Conservation (phyloP, 2,888 invertebrate species). For the Sarcophaga rosellei region DNA sequence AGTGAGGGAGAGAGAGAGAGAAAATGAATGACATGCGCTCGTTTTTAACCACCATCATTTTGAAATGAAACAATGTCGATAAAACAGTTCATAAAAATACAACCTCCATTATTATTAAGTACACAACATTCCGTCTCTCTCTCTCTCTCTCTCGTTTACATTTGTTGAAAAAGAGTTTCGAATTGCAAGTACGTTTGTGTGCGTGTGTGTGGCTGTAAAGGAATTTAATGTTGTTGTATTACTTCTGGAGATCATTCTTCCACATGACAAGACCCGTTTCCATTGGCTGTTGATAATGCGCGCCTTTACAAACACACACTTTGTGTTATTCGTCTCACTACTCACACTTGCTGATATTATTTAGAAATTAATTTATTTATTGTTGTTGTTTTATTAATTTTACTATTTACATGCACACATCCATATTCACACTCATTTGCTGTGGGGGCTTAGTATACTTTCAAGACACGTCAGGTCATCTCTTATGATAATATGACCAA, state of each 20-base stretch:
- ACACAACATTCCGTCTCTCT: neutral
- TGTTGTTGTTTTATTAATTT: no score
- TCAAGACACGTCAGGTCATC: no score
- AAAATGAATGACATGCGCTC: neutral
- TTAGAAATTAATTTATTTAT: no score
- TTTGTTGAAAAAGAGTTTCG: neutral
- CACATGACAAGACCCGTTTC: slow-evolving; percentile 34
- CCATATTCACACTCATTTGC: no score
- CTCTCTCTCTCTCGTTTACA: neutral
- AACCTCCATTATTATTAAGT: neutral
- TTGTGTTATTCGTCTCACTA: no score
- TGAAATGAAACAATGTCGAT: slow-evolving; percentile 16
- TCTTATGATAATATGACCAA: no score
- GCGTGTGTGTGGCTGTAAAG: slow-evolving; percentile 18
- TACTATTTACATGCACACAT: no score
- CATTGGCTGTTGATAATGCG: slow-evolving; percentile 42
- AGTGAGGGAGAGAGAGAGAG: neutral
- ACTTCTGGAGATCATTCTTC: slow-evolving; percentile 40
- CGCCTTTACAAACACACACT: no score
- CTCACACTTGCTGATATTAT: no score
- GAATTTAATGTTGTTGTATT: slow-evolving; percentile 37
- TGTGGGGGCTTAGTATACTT: no score
- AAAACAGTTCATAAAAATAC: slow-evolving; percentile 27
- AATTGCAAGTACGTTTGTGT: neutral
- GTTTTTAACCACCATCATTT: neutral